Conservation (phyloP, 2,797 vertebrate genomes). For the Paguma larvata region DNA sequence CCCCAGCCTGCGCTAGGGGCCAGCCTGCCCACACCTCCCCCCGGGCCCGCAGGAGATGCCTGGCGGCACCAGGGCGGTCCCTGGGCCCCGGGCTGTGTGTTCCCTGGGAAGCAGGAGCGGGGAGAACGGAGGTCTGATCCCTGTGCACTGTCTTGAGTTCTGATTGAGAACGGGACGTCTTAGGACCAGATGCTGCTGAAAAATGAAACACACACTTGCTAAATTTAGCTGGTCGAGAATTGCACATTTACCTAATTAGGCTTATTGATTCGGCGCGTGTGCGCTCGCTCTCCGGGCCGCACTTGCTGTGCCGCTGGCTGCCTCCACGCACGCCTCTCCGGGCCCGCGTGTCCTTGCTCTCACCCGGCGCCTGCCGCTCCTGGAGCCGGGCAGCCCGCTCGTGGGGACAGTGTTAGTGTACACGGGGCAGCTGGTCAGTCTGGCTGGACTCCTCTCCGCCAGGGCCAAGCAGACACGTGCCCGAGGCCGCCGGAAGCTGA, state of each 20-base stretch:
- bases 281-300: accelerated
- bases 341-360: background rate
- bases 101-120: background rate
- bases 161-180: conserved; percentile 72
- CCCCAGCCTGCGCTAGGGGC: too few relatives aligned
- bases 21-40: background rate
- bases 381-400: background rate
- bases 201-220: conserved; percentile 45
- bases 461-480: background rate
- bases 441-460: background rate
- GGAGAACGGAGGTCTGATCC: background rate
- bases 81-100: accelerated
- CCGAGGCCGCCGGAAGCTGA: background rate
- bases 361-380: too few relatives aligned
- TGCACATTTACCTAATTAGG: conserved; percentile 70
- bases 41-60: accelerated
- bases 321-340: background rate
- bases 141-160: background rate
- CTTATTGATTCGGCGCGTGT: background rate
- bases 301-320: background rate
- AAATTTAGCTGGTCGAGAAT: conserved; percentile 76
- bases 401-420: accelerated
- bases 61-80: background rate
- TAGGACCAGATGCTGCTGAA: conserved; percentile 74
- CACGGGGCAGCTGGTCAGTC: background rate